These are phyloP conservation scores for Iphiclides podalirius DNA, from an alignment of 2,888 invertebrate genomes.

Conservation along the genomic window DNA sequence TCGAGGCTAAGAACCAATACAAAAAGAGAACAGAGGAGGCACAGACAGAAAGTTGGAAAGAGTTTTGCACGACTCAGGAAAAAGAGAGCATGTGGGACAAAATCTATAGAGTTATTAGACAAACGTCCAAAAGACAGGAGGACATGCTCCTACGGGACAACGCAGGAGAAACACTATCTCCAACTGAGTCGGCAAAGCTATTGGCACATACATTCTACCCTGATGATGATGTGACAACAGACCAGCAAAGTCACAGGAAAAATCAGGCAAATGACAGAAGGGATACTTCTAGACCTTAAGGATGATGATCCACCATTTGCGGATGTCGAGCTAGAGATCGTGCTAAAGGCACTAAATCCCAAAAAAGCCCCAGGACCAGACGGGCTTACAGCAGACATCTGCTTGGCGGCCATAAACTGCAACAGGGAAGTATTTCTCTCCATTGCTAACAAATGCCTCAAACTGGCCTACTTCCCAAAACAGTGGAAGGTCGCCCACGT, in stretches of 20 bases:
- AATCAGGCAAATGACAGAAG: slow-evolving; percentile 11
- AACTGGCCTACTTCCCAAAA: slow-evolving; percentile 24
- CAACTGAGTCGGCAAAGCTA: slow-evolving; percentile 18
- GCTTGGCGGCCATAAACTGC: slow-evolving; percentile 19
- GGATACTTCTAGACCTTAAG: slow-evolving; percentile 10
- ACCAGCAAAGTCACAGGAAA: slow-evolving; percentile 2
- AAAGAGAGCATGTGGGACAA: slow-evolving; percentile 26
- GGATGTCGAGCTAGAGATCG: slow-evolving; percentile 14
- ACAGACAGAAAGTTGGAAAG: slow-evolving; percentile 29
- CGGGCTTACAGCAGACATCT: slow-evolving; percentile 33
- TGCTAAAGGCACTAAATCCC: slow-evolving; percentile 17
- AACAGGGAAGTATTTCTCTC: background rate
- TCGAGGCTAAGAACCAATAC: slow-evolving; percentile 20
- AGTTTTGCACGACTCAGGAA: slow-evolving; percentile 30
- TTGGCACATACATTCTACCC: slow-evolving; percentile 30
- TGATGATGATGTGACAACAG: slow-evolving; percentile 16
- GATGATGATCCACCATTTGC: slow-evolving; percentile 23
- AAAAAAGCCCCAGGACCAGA: slow-evolving; percentile 32
- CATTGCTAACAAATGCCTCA: slow-evolving; percentile 28
- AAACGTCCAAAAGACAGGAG: slow-evolving; percentile 12
- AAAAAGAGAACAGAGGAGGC: slow-evolving; percentile 11
- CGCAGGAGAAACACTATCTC: too few relatives aligned
- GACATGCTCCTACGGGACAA: slow-evolving; percentile 15
- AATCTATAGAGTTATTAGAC: background rate
- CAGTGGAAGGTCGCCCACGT: background rate